Conservation (phyloP, 2,113 vertebrate genomes). For the Hymenochirus boettgeri region DNA sequence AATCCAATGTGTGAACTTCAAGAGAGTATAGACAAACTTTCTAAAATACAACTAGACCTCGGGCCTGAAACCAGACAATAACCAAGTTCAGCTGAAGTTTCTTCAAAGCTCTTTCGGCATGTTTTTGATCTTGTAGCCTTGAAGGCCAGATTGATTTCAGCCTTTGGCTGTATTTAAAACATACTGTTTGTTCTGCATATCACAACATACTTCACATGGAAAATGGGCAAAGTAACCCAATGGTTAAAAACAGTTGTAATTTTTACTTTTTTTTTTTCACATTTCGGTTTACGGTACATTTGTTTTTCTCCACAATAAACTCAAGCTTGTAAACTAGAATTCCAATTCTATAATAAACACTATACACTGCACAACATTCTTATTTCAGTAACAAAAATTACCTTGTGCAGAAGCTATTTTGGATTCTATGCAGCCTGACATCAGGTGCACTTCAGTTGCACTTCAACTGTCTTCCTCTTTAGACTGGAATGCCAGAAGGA, state of each 20-base stretch:
- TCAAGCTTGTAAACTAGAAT: no score
- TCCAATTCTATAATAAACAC: no score
- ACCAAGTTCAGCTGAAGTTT: slow-evolving; percentile 38
- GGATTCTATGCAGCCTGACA: no score
- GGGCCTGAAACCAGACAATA: slow-evolving; percentile 31
- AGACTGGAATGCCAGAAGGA: no score
- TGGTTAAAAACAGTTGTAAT: background rate
- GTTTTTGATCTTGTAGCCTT: slow-evolving; percentile 45
- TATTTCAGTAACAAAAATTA: no score
- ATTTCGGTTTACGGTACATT: no score
- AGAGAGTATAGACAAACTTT: slow-evolving; percentile 46
- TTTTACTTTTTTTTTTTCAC: background rate
- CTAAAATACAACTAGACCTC: slow-evolving; percentile 42
- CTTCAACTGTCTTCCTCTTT: no score
- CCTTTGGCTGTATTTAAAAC: slow-evolving; percentile 47
- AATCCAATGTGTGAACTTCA: slow-evolving; percentile 47
- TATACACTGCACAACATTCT: no score
- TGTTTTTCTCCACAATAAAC: no score
- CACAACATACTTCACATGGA: slow-evolving; percentile 23
- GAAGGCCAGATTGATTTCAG: slow-evolving; percentile 45
- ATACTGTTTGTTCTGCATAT: slow-evolving; percentile 42
- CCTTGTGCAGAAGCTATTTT: no score
- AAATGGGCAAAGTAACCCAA: background rate
- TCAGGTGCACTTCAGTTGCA: no score
- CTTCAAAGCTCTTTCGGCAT: slow-evolving; percentile 46